phyloP scores from a whole-genome alignment of 2,888 invertebrate genomes.

The Ommatoiulus sabulosus region DNA sequence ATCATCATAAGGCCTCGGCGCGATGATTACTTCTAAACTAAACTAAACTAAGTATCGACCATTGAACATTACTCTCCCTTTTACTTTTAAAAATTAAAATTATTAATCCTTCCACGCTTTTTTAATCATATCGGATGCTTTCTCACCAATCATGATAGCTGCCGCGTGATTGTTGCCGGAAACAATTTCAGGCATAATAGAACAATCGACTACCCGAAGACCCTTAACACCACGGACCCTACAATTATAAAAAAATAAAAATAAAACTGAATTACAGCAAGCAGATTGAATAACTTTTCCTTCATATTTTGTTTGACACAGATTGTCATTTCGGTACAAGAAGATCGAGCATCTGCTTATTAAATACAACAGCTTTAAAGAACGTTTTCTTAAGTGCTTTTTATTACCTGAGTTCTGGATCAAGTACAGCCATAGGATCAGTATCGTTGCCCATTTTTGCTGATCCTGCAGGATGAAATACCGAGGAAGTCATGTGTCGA shows the following conservation, averaged over 20 bases:
- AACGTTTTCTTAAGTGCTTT: background rate
- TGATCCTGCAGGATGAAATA: conserved; percentile 56
- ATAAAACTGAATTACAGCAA: no score
- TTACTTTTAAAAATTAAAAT: no score
- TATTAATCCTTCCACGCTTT: background rate
- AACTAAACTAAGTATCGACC: no score
- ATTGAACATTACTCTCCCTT: no score
- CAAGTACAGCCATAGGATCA: conserved; percentile 58
- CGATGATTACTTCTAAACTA: no score
- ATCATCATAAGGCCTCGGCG: no score
- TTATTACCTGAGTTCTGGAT: conserved; percentile 55
- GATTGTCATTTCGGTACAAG: background rate
- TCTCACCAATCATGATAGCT: conserved; percentile 52
- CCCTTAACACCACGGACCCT: conserved; percentile 65
- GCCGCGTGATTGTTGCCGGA: conserved; percentile 65
- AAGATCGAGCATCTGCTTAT: background rate
- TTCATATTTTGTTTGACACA: background rate
- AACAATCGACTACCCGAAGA: conserved; percentile 70
- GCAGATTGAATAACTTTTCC: no score
- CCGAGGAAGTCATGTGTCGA: conserved; percentile 47
- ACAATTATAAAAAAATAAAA: background rate
- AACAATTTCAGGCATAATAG: conserved; percentile 70
- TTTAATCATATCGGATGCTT: conserved; percentile 52
- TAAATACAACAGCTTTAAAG: background rate
- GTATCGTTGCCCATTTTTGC: conserved; percentile 58